Evolutionary conservation across 2,113 vertebrate species (phyloP), one percentile per base, ranked within the genome.

Genomic region (Calyptommatus sinebrachiatus): DNA sequence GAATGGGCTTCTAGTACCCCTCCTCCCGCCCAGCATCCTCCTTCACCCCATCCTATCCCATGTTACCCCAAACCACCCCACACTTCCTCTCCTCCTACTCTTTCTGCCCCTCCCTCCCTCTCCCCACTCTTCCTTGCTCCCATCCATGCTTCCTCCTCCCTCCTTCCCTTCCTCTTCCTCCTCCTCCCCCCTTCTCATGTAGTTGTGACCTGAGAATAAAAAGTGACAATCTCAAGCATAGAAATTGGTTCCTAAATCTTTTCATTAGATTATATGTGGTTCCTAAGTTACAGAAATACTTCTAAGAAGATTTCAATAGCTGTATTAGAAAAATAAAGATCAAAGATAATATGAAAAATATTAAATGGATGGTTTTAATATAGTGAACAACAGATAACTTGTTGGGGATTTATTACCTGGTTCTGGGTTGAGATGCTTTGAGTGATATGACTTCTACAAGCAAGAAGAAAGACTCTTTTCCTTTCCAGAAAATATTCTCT

Each of bases 381-480:
- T 12, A 50, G 74, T 74, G 83, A 89, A 87, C 72, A 85, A 89
- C n/a, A 86, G 66, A 85, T 75, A 91, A 79, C 12, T 72, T 21
- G 77, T 28, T 50, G 20, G 76, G 73, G 72, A 89, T 90, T 91
- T 87, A 88, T 89, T 84, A 90, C 81, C 75, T 85, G 86, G 87
- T 83, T 83, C 86, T 87, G 76, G 86, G 86, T 89, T 83, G 73
- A 70, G 75, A 83, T 79, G 82, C 69, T 72, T 77, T 67, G 50
- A 78, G 76, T 89, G 89, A 91, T 89, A 71, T 88, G 80, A 53
- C 84, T 85, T 77, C 71, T 78, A 46, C 28, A 75, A 29, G 22
- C 89, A 76, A 71, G 79, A 88, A 71, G 84, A 78, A 85, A 84
- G 45, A 73, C 48, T 45, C 61, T 71, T 76, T 75, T 16, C 24